Evolutionary conservation across 1,140 invertebrate species (phyloP), one percentile per base, ranked within the genome.

Genomic region (Orussus abietinus): DNA sequence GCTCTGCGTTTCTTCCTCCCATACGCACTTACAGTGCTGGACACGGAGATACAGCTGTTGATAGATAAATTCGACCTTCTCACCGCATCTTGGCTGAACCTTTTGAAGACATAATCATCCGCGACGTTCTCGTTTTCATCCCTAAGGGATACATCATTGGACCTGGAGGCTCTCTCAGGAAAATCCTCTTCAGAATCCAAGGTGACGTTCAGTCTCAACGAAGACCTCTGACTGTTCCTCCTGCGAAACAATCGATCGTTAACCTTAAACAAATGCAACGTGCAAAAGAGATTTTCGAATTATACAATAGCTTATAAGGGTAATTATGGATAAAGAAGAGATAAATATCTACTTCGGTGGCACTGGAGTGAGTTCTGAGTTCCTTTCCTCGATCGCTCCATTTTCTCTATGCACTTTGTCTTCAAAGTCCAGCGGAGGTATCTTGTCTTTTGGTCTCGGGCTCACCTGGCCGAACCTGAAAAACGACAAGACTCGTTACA

Each of bases 11-110:
- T 71, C 45, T 68, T 71, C 9, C 66, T 61, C 3, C 63, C 54
- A 25, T 61, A 66, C 29, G 54, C 53, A 28, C 66, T 69, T 4
- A 59, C 51, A 18, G 55, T 61, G 46, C 68, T 71, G 0, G 45
- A 55, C 36, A 69, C 37, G 6, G 68, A 71, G 15, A 62, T 41
- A 28, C 65, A 71, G 40, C 68, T 71, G 22, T 68, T 71, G 30
- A 71, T 71, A 2, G 68, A 71, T 20, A 71, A 52, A 53, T 71
- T 71, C 5, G 66, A 71, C 49, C 53, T 62, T 34, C 66, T 65
- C 17, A 64, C 57, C 6, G 65, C 53, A 22, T 68, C 66, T 11
- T 66, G 66, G 25, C 53, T 58, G 25, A 51, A 68, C 49, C 68
- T 55, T 34, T 66, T 71, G 38, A 71, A 69, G 3, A 62, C 46